phyloP scores from a whole-genome alignment of 2,113 vertebrate species.

The Junco hyemalis region DNA sequence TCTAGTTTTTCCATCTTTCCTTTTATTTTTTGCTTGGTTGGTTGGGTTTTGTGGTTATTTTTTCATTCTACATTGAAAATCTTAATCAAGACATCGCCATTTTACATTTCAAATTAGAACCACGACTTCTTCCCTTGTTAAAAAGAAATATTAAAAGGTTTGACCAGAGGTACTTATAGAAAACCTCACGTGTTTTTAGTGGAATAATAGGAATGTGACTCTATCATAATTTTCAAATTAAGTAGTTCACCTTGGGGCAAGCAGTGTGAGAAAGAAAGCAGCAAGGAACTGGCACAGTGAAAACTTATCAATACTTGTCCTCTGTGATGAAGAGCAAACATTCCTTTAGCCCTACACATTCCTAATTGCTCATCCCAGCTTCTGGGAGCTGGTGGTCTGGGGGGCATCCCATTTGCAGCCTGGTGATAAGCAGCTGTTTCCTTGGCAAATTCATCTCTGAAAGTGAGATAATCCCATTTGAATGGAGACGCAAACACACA shows the following conservation, averaged over 20 bases:
- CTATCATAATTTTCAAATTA: not conserved
- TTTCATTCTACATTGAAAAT: not conserved
- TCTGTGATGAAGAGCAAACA: not conserved
- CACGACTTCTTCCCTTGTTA: not conserved
- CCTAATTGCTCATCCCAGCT: not conserved
- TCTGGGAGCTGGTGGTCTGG: not conserved
- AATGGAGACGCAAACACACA: not conserved
- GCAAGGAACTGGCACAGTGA: not conserved
- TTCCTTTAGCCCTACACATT: not conserved
- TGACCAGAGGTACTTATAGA: not conserved
- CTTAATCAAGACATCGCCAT: not conserved
- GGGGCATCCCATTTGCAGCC: not conserved
- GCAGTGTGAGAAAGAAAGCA: not conserved
- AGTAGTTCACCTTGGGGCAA: not conserved
- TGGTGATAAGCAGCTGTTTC: conserved; percentile 33
- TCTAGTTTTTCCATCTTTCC: not conserved
- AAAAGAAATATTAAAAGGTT: not conserved
- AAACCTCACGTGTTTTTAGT: not conserved
- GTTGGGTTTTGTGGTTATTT: not conserved
- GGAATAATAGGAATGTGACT: not conserved
- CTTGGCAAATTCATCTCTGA: conserved; percentile 1
- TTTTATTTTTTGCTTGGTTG: not conserved
- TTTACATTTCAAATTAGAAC: not conserved
- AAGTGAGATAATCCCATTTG: conserved; percentile 44
- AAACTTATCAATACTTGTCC: not conserved